Base-by-base conservation (phyloP, 2,113 vertebrate species). In the Mugil cephalus region DNA sequence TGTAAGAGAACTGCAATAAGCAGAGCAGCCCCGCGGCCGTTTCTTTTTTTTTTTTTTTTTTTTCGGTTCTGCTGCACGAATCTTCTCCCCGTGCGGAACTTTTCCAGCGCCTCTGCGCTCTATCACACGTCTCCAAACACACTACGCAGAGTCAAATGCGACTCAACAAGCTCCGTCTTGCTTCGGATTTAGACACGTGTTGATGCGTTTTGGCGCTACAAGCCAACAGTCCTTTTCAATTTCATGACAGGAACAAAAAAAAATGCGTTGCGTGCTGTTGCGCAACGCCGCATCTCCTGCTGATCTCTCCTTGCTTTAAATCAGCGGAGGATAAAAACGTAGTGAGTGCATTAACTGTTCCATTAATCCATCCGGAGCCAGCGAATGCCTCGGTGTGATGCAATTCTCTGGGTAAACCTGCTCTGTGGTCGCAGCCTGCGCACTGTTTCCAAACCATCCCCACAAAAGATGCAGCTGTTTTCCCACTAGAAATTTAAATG, bases 321-420 rank as follows among this genome's bases (percentile, higher is more conserved):
- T 60, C 71, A 50, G 70, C 24, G 36, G 74, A 69, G 83, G 77
- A 78, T 86, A 74, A 84, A n/a, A 80, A 86, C 74, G 79, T 66
- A 59, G 74, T 5, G 30, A 74, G 74, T 59, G 67, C 61, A 65
- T 70, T 15, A 87, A 72, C 60, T 64, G 74, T 83, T 83, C 74
- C 75, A 77, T 71, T 82, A 80, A 87, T 87, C 83, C 74, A 58
- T 19, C 24, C 50, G 73, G 70, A 82, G 46, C 50, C 38, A 73
- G 65, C 65, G 17, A 77, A 77, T 50, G 63, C 69, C 68, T 75
- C 35, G 14, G 70, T 24, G 54, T 80, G 79, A 80, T 13, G 70
- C 75, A 88, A 75, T 35, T 55, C 73, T 79, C 53, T 35, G 58
- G 42, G 34, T 63, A 76, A 68, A 79, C 62, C 76, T 19, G 67